These are phyloP conservation scores for Protomyctophum bolini DNA, from an alignment of 2,113 vertebrate species.

Conservation along the genomic window DNA sequence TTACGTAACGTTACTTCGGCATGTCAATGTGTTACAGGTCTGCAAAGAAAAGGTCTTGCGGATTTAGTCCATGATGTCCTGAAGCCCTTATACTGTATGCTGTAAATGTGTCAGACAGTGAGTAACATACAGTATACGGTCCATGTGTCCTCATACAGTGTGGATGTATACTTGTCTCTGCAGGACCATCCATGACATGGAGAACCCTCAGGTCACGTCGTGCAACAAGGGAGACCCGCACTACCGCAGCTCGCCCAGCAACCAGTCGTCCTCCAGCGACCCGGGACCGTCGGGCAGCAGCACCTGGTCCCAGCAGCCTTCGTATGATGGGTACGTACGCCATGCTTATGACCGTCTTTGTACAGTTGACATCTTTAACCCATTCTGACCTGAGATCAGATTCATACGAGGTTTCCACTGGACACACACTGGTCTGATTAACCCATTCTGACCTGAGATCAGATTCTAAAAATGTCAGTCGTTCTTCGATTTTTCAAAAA, in stretches of 20 bases:
- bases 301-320: constrained; percentile 91
- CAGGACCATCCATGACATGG: constrained; percentile 65
- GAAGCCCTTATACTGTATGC: background rate
- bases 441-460: too few species aligned
- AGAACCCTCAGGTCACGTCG: constrained; percentile 59
- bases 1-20: background rate
- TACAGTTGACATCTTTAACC: too few species aligned
- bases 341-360: too few species aligned
- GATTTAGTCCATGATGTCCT: background rate
- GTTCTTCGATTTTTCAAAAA: too few species aligned
- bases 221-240: constrained; percentile 78
- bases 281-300: constrained; percentile 89
- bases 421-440: too few species aligned
- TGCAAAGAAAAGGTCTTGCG: too few species aligned
- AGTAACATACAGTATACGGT: background rate
- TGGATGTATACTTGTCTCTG: constrained; percentile 18
- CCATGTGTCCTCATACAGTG: background rate
- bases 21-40: background rate
- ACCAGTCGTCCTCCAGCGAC: constrained; percentile 97
- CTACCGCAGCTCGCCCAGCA: constrained; percentile 95
- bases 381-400: too few species aligned
- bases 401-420: too few species aligned
- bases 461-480: too few species aligned
- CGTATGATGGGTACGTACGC: constrained; percentile 91
- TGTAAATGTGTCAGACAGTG: background rate